These are phyloP conservation scores for Huso huso DNA, from an alignment of 2,797 vertebrate genomes.

Conservation along the genomic window DNA sequence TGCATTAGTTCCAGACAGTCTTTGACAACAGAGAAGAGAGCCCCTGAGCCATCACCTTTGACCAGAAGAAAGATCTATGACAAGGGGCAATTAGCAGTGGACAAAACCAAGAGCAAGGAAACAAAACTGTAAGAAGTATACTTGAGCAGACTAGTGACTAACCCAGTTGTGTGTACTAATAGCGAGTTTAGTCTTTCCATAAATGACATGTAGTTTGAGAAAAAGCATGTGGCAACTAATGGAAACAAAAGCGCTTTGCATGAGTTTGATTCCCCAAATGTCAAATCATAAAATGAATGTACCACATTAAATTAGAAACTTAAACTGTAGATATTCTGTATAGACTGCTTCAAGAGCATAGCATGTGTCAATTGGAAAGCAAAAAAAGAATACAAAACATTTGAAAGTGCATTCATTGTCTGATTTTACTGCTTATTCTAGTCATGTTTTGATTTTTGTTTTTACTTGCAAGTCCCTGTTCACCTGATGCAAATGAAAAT, in stretches of 20 bases:
- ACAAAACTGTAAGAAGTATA: constrained; percentile 71
- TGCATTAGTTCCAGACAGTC: constrained; percentile 65
- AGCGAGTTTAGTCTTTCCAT: constrained; percentile 6
- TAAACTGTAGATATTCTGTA: too few species aligned
- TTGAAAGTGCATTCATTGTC: too few species aligned
- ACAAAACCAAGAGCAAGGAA: constrained; percentile 81
- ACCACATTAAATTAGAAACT: background rate
- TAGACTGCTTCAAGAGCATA: too few species aligned
- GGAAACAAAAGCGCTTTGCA: background rate
- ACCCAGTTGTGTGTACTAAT: constrained; percentile 2
- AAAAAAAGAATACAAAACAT: too few species aligned
- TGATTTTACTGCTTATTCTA: too few species aligned
- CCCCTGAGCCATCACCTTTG: constrained; percentile 76
- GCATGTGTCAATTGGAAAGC: too few species aligned
- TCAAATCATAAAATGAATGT: constrained; percentile 18
- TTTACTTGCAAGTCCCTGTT: too few species aligned
- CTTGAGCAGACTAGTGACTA: constrained; percentile 12
- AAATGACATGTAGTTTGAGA: background rate
- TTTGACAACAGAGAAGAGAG: constrained; percentile 67
- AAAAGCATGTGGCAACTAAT: constrained; percentile 16
- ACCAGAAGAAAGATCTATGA: constrained; percentile 71
- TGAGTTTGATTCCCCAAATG: constrained; percentile 5
- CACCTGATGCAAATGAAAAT: too few species aligned
- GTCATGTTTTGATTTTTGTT: too few species aligned
- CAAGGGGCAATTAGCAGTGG: constrained; percentile 45